Percentiles rank a stretch among this genome's conserved stretches.
Evolutionary conservation across 2,113 vertebrate species (phyloP).

Genomic region (Nestor notabilis): DNA sequence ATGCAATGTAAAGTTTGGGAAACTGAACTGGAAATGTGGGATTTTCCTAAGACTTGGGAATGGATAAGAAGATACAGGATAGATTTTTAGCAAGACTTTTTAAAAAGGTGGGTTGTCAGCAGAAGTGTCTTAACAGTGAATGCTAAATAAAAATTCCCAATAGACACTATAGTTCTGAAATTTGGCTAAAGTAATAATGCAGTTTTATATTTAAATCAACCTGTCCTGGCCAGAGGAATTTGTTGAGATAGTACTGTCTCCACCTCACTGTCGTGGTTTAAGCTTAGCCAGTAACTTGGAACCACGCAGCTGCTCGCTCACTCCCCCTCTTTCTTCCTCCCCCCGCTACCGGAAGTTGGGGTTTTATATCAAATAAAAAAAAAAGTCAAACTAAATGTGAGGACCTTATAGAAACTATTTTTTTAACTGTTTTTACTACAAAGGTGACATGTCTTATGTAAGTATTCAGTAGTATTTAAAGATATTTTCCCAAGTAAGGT

Average conservation of each 20-base stretch:
- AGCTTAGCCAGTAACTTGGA: too few relatives aligned
- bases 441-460: background rate
- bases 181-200: background rate
- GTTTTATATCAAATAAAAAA: background rate
- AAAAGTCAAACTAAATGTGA: background rate
- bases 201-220: background rate
- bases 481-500: background rate
- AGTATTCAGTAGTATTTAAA: background rate
- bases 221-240: background rate
- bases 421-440: background rate
- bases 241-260: background rate
- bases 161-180: background rate
- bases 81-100: background rate
- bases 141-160: background rate
- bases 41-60: background rate
- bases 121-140: background rate
- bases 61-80: background rate
- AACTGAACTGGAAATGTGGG: background rate
- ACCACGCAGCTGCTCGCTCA: too few relatives aligned
- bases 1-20: background rate
- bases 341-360: too few relatives aligned
- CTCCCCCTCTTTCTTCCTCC: too few relatives aligned
- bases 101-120: background rate
- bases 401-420: slow-evolving; percentile 10
- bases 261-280: too few relatives aligned